phyloP scores from a whole-genome alignment of 92 coral and sea anemone genomes.

The Phenganax stokvisi region DNA sequence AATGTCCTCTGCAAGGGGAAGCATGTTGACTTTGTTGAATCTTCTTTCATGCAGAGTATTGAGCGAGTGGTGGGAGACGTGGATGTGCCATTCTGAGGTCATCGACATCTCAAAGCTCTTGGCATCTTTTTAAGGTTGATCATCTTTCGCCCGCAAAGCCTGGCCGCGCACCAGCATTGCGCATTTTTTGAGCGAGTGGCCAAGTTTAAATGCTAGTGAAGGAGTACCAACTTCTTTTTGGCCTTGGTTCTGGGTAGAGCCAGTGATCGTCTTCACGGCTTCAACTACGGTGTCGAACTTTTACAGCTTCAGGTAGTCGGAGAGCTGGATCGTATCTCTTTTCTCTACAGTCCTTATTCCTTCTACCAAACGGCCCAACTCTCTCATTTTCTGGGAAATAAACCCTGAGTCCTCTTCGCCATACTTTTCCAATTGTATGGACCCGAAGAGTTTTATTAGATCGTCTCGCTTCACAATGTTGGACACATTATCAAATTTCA shows the following conservation, averaged over 20 bases:
- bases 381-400: conserved; percentile 2
- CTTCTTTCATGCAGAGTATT: too few species aligned
- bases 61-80: too few species aligned
- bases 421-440: background rate
- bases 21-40: background rate
- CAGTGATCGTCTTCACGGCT: too few species aligned
- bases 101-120: too few species aligned
- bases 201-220: background rate
- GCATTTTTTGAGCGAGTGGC: background rate
- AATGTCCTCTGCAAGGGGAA: conserved; percentile 22
- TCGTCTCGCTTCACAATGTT: too few species aligned
- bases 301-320: background rate
- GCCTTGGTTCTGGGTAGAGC: too few species aligned
- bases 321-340: background rate
- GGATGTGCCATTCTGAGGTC: too few species aligned
- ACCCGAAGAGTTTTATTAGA: conserved; percentile 8
- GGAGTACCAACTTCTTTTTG: too few species aligned
- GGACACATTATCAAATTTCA: conserved; percentile 12
- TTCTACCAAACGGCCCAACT: background rate
- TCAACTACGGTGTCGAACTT: too few species aligned
- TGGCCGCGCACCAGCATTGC: background rate
- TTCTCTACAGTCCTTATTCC: background rate
- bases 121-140: too few species aligned
- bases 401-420: background rate
- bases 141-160: background rate